Evolutionary conservation across 2,888 invertebrate genomes (phyloP).

Genomic region (Deilephila elpenor): DNA sequence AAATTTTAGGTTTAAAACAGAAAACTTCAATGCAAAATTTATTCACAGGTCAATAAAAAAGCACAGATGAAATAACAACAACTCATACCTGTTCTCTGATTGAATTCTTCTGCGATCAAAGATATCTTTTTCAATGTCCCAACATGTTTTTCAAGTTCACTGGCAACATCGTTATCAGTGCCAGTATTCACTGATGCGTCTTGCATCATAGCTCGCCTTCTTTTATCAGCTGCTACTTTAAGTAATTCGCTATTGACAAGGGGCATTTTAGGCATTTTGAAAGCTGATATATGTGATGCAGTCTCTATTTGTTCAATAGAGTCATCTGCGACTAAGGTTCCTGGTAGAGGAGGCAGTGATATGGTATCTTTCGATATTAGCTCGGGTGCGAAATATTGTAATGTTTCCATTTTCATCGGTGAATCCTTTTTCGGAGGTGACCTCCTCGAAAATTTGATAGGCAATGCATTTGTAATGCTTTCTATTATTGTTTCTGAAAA

Average conservation of each 20-base stretch:
- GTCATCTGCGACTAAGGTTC: conserved; percentile 36
- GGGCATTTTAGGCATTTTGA: conserved; percentile 77
- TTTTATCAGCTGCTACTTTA: conserved; percentile 56
- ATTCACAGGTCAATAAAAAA: too few species aligned
- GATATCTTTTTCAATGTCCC: conserved; percentile 73
- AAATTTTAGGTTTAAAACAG: too few species aligned
- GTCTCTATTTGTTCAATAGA: conserved; percentile 41
- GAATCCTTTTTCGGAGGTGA: conserved; percentile 59
- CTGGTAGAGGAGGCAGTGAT: conserved; percentile 42
- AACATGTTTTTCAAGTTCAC: conserved; percentile 70
- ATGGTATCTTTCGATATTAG: conserved; percentile 61
- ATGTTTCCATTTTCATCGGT: conserved; percentile 63
- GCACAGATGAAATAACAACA: not conserved
- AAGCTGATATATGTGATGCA: conserved; percentile 41
- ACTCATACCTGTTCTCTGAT: conserved; percentile 73
- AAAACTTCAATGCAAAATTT: too few species aligned
- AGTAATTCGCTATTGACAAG: conserved; percentile 67
- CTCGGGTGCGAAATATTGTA: conserved; percentile 69
- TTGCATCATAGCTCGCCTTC: conserved; percentile 49
- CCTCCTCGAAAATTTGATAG: conserved; percentile 62
- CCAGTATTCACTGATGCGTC: conserved; percentile 69
- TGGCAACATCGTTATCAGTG: conserved; percentile 68
- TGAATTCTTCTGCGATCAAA: conserved; percentile 79
- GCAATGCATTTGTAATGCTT: conserved; percentile 71
- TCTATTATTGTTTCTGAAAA: conserved; percentile 71